A percentile compares a stretch with the other conserved stretches of the same genome.
phyloP scores from a whole-genome alignment of 2,113 vertebrate species.

The Casuarius casuarius region DNA sequence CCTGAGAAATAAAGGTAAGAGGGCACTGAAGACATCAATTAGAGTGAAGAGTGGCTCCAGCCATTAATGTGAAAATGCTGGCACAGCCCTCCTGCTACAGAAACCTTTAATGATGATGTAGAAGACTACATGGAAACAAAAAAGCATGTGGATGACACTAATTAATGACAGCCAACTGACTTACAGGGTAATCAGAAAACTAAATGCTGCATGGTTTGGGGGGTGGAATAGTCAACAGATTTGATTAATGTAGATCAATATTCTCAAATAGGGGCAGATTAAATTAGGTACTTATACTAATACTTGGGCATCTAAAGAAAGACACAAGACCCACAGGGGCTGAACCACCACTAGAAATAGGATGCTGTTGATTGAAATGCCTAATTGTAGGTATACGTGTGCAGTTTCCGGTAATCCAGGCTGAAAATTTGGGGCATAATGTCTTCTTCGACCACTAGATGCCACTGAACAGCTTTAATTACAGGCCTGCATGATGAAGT shows the following conservation, averaged over 20 bases:
- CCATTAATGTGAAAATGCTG: background rate
- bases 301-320: background rate
- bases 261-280: background rate
- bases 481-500: background rate
- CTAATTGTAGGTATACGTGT: background rate
- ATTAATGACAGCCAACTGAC: background rate
- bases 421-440: background rate
- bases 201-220: background rate
- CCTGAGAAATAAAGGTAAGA: background rate
- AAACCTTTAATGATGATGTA: background rate
- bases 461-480: conserved; percentile 51
- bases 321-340: background rate
- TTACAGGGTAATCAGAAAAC: background rate
- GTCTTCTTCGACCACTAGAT: conserved; percentile 55
- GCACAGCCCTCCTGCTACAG: background rate
- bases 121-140: background rate
- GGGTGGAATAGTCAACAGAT: background rate
- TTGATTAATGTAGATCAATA: background rate
- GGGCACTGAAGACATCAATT: background rate
- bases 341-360: background rate
- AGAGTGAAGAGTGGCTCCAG: background rate
- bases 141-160: background rate
- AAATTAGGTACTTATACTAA: background rate
- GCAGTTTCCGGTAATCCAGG: background rate
- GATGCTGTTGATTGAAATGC: background rate